phyloP scores from a whole-genome alignment of 37 sponge, comb jelly and placozoan genomes.

The Diacarnus erythraeanus region DNA sequence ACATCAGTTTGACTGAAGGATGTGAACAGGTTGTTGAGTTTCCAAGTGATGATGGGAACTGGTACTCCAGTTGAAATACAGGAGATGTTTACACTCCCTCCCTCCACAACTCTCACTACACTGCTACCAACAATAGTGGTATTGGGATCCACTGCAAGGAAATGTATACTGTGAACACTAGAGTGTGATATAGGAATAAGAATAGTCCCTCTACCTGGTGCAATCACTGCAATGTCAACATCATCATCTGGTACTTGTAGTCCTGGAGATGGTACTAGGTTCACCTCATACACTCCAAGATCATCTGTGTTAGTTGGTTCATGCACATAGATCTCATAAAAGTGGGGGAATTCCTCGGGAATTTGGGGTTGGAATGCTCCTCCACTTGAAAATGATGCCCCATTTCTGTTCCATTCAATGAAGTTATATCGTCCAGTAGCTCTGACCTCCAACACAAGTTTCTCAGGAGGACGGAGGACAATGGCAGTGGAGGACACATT shows the following conservation, averaged over 20 bases:
- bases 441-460: constrained; percentile 30
- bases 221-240: constrained; percentile 9
- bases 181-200: neutral
- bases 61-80: constrained; percentile 39
- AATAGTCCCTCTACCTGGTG: constrained; percentile 3
- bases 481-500: constrained; percentile 24
- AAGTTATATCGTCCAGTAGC: constrained; percentile 14
- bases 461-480: constrained; percentile 38
- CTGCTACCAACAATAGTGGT: neutral
- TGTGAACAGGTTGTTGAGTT: neutral
- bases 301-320: constrained; percentile 17
- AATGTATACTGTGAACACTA: neutral
- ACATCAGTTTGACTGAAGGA: constrained; percentile 1
- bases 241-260: neutral
- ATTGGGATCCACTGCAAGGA: constrained; percentile 8
- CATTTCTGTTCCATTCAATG: constrained; percentile 22
- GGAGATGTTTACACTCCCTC: constrained; percentile 25
- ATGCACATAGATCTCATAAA: constrained; percentile 35
- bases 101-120: constrained; percentile 7
- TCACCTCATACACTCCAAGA: constrained; percentile 18
- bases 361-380: neutral
- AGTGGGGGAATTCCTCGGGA: constrained; percentile 6
- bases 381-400: neutral
- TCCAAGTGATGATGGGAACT: constrained; percentile 49
- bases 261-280: neutral